Base-by-base conservation (phyloP, 2,888 invertebrate genomes). In the Microctonus brassicae region DNA sequence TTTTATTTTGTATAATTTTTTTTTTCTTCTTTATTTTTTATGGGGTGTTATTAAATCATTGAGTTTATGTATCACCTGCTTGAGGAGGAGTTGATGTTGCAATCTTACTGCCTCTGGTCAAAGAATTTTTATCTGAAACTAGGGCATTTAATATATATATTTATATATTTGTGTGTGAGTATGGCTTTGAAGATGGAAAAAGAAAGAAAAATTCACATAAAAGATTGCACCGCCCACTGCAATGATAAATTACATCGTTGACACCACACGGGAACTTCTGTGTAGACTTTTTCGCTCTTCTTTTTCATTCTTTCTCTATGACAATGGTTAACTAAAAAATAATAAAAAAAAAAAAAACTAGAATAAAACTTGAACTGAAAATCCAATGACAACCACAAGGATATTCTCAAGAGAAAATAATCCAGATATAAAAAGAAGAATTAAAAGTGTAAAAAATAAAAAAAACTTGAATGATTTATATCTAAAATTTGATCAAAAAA, bases 171-270 rank as follows among this genome's bases (percentile, higher is more conserved):
- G 39, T 17, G 7, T 61, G n/a, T n/a, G n/a, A n/a, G n/a, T n/a
- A n/a, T n/a, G n/a, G n/a, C 36, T 24, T 10, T 34, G 5, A 39
- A 61, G 36, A 10, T 20, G 58, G n/a, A n/a, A 22, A 42, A 57
- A 69, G 33, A 39, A 34, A 29, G 20, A 63, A 55, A 58, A 34
- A 65, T 36, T 22, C 24, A 24, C 70, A 58, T 26, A 24, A 29
- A 29, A 13, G 24, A 55, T 17, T 74, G 71, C 60, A 65, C 74
- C 79, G 78, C 78, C 79, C 73, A 77, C 75, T 69, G 47, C 60
- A 71, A 58, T 66, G 68, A 80, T 80, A 78, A 76, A 79, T 79
- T 77, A 73, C 69, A 72, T 62, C 73, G 73, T 74, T 76, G 77
- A 79, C 79, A 73, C 63, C 71, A 73, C 65, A 69, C 33, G 61